A percentile compares a stretch with the other conserved stretches of the same genome.
These are phyloP conservation scores for Coleophora deauratella DNA, from an alignment of 2,888 invertebrate genomes.

Conservation along the genomic window DNA sequence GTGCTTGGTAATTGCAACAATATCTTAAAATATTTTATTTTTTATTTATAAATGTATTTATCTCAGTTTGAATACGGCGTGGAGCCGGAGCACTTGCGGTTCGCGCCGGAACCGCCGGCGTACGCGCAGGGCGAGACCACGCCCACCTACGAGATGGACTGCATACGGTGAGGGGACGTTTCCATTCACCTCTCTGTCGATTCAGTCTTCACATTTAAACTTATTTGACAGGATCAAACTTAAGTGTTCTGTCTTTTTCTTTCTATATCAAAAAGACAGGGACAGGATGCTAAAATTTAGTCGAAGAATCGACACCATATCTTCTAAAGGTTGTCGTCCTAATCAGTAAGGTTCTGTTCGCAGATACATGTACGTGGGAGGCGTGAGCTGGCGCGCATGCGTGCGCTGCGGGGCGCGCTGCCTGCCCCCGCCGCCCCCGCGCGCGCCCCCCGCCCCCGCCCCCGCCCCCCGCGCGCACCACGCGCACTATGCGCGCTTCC, in stretches of 20 bases:
- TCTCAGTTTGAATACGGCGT: constrained; percentile 84
- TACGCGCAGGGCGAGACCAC: constrained; percentile 73
- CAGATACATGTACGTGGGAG: constrained; percentile 63
- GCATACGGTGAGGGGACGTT: constrained; percentile 60
- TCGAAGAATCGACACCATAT: too few species aligned
- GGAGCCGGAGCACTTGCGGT: constrained; percentile 85
- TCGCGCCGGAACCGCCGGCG: constrained; percentile 75
- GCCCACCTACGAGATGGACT: constrained; percentile 67
- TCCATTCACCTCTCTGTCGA: not conserved
- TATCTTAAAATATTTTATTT: too few species aligned
- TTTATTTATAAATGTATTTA: too few species aligned
- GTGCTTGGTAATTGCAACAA: too few species aligned
- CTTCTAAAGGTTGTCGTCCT: too few species aligned
- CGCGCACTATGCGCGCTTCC: constrained; percentile 46
- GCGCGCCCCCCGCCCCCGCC: constrained; percentile 37
- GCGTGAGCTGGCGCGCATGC: constrained; percentile 49
- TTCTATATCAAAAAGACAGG: too few species aligned
- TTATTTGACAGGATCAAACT: too few species aligned
- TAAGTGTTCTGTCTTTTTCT: too few species aligned
- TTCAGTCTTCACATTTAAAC: too few species aligned
- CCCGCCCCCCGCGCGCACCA: constrained; percentile 36
- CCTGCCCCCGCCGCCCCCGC: constrained; percentile 28
- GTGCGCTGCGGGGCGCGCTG: constrained; percentile 51
- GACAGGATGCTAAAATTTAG: too few species aligned
- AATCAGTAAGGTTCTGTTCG: too few species aligned